Conservation (phyloP, 2,888 invertebrate species). For the Poecilobothrus nobilitatus region DNA sequence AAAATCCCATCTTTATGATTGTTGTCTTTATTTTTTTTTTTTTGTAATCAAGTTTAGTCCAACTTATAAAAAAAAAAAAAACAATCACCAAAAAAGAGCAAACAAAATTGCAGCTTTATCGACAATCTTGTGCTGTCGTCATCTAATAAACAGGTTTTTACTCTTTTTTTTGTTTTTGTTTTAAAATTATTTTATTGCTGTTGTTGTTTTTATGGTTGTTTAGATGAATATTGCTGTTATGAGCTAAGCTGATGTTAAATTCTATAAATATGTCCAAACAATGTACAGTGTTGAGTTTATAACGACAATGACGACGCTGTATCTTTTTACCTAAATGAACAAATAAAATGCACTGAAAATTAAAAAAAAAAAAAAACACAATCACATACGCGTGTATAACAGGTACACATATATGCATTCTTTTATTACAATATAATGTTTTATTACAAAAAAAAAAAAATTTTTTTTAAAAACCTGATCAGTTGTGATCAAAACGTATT, state of each 20-base stretch:
- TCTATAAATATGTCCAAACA: not conserved
- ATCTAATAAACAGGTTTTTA: not conserved
- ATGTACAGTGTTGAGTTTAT: slow-evolving; percentile 5
- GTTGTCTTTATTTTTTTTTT: too few species aligned
- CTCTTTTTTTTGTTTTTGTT: not conserved
- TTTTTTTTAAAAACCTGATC: slow-evolving; percentile 6
- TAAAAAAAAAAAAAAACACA: too few species aligned
- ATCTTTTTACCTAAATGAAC: too few species aligned
- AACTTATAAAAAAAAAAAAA: not conserved
- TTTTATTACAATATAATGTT: not conserved
- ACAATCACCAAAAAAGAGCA: not conserved
- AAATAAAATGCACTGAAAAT: too few species aligned
- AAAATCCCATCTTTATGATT: not conserved
- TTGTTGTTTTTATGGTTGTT: not conserved
- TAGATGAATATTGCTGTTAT: not conserved
- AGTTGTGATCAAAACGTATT: not conserved
- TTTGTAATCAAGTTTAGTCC: not conserved
- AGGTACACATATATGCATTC: not conserved
- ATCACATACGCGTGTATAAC: too few species aligned
- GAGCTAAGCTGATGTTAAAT: not conserved
- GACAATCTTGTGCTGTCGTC: not conserved
- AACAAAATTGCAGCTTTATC: not conserved
- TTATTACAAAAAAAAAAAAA: not conserved
- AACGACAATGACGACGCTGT: not conserved
- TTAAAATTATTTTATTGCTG: not conserved